These are phyloP conservation scores for Lutjanus argentimaculatus DNA, from an alignment of 2,797 vertebrate species.

Conservation along the genomic window DNA sequence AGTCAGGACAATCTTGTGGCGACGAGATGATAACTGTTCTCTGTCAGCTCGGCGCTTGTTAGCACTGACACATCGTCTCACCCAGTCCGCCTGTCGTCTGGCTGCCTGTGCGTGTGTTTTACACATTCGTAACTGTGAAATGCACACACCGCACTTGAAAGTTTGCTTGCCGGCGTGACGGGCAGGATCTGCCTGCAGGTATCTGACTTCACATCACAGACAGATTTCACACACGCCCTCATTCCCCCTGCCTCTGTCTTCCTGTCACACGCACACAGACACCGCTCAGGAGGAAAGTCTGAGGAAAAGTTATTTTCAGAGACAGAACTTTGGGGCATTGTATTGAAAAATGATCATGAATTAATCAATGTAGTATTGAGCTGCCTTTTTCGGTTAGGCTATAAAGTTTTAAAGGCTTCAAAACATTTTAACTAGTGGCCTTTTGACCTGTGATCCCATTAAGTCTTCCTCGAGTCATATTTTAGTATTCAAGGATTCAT, in stretches of 20 bases:
- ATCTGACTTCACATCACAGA: slow-evolving; percentile 49
- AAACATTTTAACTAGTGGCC: not conserved
- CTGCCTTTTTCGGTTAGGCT: slow-evolving; percentile 10
- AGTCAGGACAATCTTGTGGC: slow-evolving; percentile 22
- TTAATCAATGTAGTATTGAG: slow-evolving; percentile 22
- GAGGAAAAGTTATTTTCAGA: slow-evolving; percentile 22
- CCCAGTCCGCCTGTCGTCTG: slow-evolving; percentile 45
- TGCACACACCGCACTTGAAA: slow-evolving; percentile 43
- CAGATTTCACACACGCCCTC: slow-evolving; percentile 48
- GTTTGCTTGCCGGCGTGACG: slow-evolving; percentile 46
- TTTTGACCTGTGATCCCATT: not conserved
- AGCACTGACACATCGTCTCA: slow-evolving; percentile 50
- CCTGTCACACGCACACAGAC: slow-evolving; percentile 28
- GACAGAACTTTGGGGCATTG: not conserved
- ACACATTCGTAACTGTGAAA: slow-evolving; percentile 52
- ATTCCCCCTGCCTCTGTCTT: slow-evolving; percentile 21
- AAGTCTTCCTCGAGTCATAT: too few species aligned
- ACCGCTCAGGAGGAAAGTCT: slow-evolving; percentile 13
- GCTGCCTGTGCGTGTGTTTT: slow-evolving; percentile 40
- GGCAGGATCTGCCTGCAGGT: slow-evolving; percentile 53
- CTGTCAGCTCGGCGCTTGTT: slow-evolving; percentile 51
- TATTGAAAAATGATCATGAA: not conserved
- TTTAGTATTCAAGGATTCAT: too few species aligned
- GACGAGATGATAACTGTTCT: slow-evolving; percentile 16
- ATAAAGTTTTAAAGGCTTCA: not conserved